Evolutionary conservation across 2,113 vertebrate species (phyloP), one percentile per base, ranked within the genome.

Genomic region (Meriones unguiculatus): DNA sequence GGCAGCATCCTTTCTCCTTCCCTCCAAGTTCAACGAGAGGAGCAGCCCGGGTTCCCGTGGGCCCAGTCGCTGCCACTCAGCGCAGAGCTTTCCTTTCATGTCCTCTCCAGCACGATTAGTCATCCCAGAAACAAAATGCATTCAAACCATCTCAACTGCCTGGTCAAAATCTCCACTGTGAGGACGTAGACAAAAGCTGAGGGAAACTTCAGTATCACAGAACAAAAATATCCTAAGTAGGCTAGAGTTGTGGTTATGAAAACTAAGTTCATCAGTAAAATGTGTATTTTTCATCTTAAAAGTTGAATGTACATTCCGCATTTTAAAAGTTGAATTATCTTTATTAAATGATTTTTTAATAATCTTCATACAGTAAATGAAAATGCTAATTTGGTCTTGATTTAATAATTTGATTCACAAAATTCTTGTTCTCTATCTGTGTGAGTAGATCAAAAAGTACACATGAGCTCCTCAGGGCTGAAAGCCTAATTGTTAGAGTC

Each of bases 1-100:
- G 15, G 17, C 35, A 69, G 69, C 1, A 2, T 32, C 24, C n/a
- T 78, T 64, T 91, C 75, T 78, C 75, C 97, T 94, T 77, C n/a
- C 50, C 65, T 32, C 95, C 76, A 76, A 90, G 93, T 96, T 96
- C 95, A 96, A 98, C 69, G 93, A 96, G 91, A 96, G 93, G 41
- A 93, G 38, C 75, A 92, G 35, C 87, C 90, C 59, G 69, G 95
- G 52, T 97, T 94, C 62, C 97, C 90, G 20, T 0, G 70, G 41
- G 96, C 91, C 88, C 32, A 75, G 69, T 4, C 50, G 41, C 72
- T 24, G 50, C 52, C 72, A 46, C 65, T 82, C 93, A 76, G 80
- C 77, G 35, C 82, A 86, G 2, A 59, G 6, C 59, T 93, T 75
- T 95, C 64, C 67, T 87, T 95, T 85, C 59, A 75, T 38, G 62